Evolutionary conservation across 2,888 invertebrate genomes (phyloP).

Genomic region (Cephus rjabovi): DNA sequence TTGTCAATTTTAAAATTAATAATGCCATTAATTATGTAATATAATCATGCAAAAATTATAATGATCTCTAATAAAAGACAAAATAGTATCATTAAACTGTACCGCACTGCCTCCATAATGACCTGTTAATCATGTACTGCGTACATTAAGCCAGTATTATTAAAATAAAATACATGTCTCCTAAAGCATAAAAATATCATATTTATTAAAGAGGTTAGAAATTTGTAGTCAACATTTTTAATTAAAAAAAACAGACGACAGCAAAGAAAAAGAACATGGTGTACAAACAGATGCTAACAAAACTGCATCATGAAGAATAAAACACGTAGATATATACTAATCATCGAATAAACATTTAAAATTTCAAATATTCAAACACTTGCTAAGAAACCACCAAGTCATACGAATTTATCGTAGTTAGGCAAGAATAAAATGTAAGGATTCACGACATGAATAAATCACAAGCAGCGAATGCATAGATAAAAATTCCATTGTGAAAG

Average conservation of each 20-base stretch:
- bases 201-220: background rate
- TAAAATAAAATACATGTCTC: background rate
- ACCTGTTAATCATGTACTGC: background rate
- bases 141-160: background rate
- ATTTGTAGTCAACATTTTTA: background rate
- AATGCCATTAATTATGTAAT: background rate
- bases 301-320: background rate
- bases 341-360: slow-evolving; percentile 52
- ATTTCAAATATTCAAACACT: slow-evolving; percentile 65
- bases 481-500: slow-evolving; percentile 30
- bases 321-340: background rate
- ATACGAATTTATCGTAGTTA: background rate
- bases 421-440: background rate
- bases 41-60: background rate
- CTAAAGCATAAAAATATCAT: background rate
- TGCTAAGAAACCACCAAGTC: slow-evolving; percentile 6
- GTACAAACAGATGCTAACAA: background rate
- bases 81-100: background rate
- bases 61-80: background rate
- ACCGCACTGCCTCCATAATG: background rate
- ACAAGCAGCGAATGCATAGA: background rate
- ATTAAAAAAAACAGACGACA: background rate
- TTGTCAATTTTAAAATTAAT: background rate
- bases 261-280: background rate
- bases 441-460: background rate